Evolutionary conservation across 2,797 vertebrate genomes (phyloP).

Genomic region (Centropyge bicolor): DNA sequence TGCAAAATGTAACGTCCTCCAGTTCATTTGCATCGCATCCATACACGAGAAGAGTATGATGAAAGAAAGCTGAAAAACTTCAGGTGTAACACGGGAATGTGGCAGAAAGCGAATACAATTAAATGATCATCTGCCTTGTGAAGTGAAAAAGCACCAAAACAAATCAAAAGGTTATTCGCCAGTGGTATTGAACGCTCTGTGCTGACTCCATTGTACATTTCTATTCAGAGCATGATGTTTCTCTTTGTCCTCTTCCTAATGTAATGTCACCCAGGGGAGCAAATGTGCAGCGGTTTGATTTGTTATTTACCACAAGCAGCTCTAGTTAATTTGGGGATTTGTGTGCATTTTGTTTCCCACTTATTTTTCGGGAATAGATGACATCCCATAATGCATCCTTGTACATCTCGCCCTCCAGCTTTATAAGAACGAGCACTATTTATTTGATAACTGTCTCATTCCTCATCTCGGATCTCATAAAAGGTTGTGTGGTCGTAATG

Average conservation of each 20-base stretch:
- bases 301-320: slow-evolving; percentile 50
- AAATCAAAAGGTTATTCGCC: slow-evolving; percentile 20
- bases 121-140: background rate
- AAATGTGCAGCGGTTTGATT: slow-evolving; percentile 51
- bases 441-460: slow-evolving; percentile 49
- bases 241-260: slow-evolving; percentile 46
- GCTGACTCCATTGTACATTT: slow-evolving; percentile 39
- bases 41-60: background rate
- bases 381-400: slow-evolving; percentile 41
- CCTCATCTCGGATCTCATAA: slow-evolving; percentile 50
- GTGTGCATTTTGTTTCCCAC: slow-evolving; percentile 29
- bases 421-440: slow-evolving; percentile 34
- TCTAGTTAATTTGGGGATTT: slow-evolving; percentile 45
- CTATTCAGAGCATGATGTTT: slow-evolving; percentile 46
- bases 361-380: slow-evolving; percentile 52
- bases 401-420: slow-evolving; percentile 32
- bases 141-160: slow-evolving; percentile 9
- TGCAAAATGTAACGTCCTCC: slow-evolving; percentile 7
- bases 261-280: slow-evolving; percentile 49
- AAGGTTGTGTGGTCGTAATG: slow-evolving; percentile 49
- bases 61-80: background rate
- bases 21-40: slow-evolving; percentile 19
- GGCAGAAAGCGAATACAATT: background rate
- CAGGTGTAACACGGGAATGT: background rate
- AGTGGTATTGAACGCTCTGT: slow-evolving; percentile 9